Evolutionary conservation across 2,797 vertebrate species (phyloP), one percentile per base, ranked within the genome.

Genomic region (Capromys pilorides): DNA sequence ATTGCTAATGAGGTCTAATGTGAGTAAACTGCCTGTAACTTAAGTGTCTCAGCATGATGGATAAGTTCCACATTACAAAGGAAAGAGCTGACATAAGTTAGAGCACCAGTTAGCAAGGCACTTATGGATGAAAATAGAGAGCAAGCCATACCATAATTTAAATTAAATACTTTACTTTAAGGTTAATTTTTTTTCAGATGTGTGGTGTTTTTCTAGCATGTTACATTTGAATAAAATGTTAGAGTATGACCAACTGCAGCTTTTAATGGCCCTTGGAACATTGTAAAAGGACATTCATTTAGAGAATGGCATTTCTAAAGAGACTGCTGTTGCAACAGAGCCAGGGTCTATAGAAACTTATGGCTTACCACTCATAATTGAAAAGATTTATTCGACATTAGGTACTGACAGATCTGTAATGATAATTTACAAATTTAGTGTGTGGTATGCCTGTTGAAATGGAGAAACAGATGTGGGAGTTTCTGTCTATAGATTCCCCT

Each of bases 1-100:
- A 98, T 97, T 98, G 97, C 96, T 98, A 98, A 98, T 98, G 97
- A 97, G 96, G 96, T 97, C 91, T 97, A 98, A 98, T 97, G 97
- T 97, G 96, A 98, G 96, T 98, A 97, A 98, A 97, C 97, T 97
- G 97, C 96, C 88, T 94, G 91, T 97, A 96, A 93, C 98, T 93
- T 86, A 96, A 98, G 96, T 93, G 93, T 96, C 98, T 97, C 95
- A 94, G 89, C 92, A 90, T 97, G 97, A 98, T 95, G 96, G 96
- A 98, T 98, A 95, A 80, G 97, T 97, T 96, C 96, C 97, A 97
- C 94, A 97, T 96, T 96, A 86, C 80, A 77, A 78, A 96, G 96
- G 97, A 91, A 97, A 97, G 97, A 95, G 88, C 78, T 1, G 1
- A 96, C 96, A 95, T 97, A 98, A 97, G 97, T 97, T 96, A 96